These are phyloP conservation scores for Riparia riparia DNA, from an alignment of 2,113 vertebrate species.

Conservation along the genomic window DNA sequence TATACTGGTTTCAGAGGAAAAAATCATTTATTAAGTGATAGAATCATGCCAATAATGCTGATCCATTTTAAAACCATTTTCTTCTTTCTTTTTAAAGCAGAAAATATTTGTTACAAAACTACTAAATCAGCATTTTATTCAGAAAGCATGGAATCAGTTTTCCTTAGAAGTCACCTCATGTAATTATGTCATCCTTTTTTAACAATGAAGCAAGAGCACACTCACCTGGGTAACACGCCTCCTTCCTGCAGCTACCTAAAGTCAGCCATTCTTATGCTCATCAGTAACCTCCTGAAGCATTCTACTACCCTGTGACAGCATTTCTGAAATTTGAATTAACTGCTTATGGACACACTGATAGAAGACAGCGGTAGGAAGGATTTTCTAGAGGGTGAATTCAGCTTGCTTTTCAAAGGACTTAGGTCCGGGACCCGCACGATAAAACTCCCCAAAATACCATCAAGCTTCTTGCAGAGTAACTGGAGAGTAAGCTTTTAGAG, in stretches of 20 bases:
- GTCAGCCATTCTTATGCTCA: neutral
- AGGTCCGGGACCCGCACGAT: neutral
- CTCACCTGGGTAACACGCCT: neutral
- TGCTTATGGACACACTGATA: neutral
- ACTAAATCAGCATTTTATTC: neutral
- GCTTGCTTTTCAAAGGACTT: neutral
- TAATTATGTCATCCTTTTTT: neutral
- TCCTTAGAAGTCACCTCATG: neutral
- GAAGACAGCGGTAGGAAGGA: neutral
- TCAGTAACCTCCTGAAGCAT: neutral
- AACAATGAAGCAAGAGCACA: neutral
- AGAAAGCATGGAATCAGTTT: neutral
- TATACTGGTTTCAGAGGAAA: neutral
- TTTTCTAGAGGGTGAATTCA: neutral
- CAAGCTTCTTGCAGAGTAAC: neutral
- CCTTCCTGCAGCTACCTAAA: neutral
- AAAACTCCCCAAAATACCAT: neutral
- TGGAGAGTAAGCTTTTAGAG: neutral
- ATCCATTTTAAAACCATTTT: neutral
- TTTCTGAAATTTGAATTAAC: neutral
- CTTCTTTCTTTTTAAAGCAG: neutral
- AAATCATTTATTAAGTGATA: neutral
- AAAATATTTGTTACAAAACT: neutral
- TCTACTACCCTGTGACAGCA: neutral
- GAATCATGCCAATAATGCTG: neutral